Evolutionary conservation across 2,888 invertebrate species (phyloP).

Genomic region (Chloroclysta siterata): DNA sequence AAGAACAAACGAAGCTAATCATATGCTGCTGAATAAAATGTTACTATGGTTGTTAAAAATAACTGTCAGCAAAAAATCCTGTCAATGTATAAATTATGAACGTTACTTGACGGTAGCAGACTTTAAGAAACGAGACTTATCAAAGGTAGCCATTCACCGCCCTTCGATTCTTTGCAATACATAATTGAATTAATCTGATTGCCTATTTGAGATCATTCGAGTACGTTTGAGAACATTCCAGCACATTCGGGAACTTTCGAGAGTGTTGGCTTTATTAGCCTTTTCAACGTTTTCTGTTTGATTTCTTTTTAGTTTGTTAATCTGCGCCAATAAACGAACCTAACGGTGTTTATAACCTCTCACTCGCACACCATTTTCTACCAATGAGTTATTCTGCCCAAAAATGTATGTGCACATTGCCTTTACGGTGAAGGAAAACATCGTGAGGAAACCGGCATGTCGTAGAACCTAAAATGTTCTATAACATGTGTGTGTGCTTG

Average conservation of each 20-base stretch:
- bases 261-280: slow-evolving; percentile 19
- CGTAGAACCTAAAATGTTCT: no score
- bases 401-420: no score
- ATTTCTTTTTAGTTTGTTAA: neutral
- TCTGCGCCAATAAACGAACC: no score
- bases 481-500: no score
- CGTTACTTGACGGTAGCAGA: neutral
- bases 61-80: neutral
- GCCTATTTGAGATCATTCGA: slow-evolving; percentile 22
- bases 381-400: no score
- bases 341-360: no score
- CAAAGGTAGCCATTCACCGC: slow-evolving; percentile 33
- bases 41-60: no score
- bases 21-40: neutral
- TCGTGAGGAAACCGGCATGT: no score
- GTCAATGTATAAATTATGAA: no score
- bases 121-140: neutral
- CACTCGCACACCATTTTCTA: no score
- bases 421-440: no score
- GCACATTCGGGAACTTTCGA: slow-evolving; percentile 4
- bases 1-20: no score
- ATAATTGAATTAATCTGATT: slow-evolving; percentile 39
- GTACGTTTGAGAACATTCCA: slow-evolving; percentile 10
- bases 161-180: slow-evolving; percentile 36
- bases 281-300: neutral